Evolutionary conservation across 2,113 vertebrate species (phyloP).

Genomic region (Gasterosteus aculeatus): DNA sequence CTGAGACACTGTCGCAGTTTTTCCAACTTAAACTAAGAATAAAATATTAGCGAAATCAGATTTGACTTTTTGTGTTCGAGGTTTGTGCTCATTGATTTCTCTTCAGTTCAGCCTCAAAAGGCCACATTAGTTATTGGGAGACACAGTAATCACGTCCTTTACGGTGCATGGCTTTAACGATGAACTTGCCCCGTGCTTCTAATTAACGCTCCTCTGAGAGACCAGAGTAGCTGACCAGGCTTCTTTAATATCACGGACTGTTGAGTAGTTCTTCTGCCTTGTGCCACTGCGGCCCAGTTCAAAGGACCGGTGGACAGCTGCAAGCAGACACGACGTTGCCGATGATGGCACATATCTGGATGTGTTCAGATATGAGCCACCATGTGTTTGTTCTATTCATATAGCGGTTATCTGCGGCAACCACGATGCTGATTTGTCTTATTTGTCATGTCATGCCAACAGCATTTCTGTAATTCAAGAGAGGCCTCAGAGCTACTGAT

Average conservation of each 20-base stretch:
- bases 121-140: neutral
- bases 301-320: slow-evolving; percentile 12
- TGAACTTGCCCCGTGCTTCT: neutral
- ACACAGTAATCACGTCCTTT: neutral
- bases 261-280: neutral
- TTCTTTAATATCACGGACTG: neutral
- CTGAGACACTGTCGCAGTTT: too few species aligned
- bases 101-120: neutral
- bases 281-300: neutral
- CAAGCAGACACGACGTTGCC: neutral
- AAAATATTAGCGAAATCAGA: neutral
- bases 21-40: too few species aligned
- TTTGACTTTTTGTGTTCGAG: neutral
- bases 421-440: neutral
- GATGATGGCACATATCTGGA: neutral
- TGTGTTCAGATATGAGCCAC: neutral
- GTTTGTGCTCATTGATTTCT: neutral
- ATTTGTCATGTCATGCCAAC: neutral
- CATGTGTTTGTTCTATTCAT: neutral
- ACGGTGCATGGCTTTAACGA: neutral
- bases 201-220: neutral
- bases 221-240: neutral
- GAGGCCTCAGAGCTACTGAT: neutral
- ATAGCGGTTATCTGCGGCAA: too few species aligned
- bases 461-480: slow-evolving; percentile 1